Percentiles rank a stretch among this genome's conserved stretches.
Conservation (phyloP, 2,113 vertebrate species). For the Upupa epops region DNA sequence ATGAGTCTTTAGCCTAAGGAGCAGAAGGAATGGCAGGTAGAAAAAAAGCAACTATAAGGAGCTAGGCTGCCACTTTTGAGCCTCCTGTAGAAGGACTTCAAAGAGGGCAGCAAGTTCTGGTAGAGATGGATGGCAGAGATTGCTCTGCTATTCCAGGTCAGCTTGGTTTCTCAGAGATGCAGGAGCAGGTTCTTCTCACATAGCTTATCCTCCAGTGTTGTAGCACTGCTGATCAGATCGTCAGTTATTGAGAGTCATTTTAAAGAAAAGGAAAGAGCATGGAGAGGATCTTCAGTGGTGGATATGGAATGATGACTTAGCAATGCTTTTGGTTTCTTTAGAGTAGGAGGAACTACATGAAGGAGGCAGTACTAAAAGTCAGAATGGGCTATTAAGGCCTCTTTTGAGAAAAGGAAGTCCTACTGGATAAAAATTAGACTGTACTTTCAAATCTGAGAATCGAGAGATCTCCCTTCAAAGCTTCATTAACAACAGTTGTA, state of each 20-base stretch:
- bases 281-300: not conserved
- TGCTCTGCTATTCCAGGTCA: not conserved
- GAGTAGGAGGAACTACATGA: not conserved
- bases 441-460: not conserved
- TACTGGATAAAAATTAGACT: not conserved
- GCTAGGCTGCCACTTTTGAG: not conserved
- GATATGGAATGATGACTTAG: accelerated
- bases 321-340: not conserved
- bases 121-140: not conserved
- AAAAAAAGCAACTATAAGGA: not conserved
- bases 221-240: not conserved
- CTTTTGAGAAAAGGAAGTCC: not conserved
- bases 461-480: not conserved
- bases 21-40: not conserved
- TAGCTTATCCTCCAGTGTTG: not conserved
- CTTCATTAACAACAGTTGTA: not conserved
- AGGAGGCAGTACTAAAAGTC: not conserved
- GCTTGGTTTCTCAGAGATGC: not conserved
- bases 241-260: too few species aligned
- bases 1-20: not conserved
- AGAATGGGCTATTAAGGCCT: not conserved
- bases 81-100: not conserved
- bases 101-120: not conserved
- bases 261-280: not conserved
- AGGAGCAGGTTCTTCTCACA: not conserved